Conservation (phyloP, 2,888 invertebrate species). For the Coremacera marginata region DNA sequence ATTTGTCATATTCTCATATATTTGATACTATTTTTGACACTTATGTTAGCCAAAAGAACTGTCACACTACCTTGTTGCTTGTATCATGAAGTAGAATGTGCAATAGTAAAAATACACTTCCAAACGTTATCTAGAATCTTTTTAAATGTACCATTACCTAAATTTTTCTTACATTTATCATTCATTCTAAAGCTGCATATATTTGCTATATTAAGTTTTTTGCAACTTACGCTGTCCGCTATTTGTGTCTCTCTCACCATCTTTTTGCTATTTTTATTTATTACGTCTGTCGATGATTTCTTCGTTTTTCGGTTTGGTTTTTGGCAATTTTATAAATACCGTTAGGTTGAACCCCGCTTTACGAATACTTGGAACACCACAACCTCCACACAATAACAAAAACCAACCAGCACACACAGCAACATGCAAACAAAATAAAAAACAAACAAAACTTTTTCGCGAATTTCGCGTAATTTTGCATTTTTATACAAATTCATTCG, state of each 20-base stretch:
- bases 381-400: neutral
- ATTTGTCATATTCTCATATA: no score
- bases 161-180: no score
- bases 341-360: conserved; percentile 41
- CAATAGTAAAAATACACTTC: no score
- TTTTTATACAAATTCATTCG: conserved; percentile 62
- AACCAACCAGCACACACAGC: conserved; percentile 18
- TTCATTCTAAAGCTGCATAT: no score
- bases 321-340: conserved; percentile 57
- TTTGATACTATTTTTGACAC: no score
- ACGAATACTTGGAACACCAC: neutral
- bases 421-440: conserved; percentile 20
- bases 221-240: no score
- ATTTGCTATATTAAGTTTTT: no score
- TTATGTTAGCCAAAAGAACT: no score
- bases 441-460: conserved; percentile 49
- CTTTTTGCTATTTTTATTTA: conserved; percentile 59
- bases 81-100: no score
- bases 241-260: neutral
- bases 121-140: no score
- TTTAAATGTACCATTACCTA: no score
- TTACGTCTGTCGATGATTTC: conserved; percentile 67
- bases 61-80: no score
- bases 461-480: conserved; percentile 62
- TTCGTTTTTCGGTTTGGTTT: conserved; percentile 57